Conservation (phyloP, 2,113 vertebrate genomes). For the Bujurquina vittata region DNA sequence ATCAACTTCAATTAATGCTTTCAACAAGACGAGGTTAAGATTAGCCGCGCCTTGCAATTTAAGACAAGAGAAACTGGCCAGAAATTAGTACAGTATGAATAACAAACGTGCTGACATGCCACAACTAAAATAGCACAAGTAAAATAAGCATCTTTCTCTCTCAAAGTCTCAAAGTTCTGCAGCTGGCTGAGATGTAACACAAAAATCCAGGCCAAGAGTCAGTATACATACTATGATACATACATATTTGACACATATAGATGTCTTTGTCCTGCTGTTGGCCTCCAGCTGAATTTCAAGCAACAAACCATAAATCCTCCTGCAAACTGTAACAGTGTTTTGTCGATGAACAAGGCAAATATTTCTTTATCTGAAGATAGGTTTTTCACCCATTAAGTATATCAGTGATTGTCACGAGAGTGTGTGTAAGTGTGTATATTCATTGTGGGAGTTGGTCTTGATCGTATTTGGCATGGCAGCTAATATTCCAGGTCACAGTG, state of each 20-base stretch:
- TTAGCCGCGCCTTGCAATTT: not conserved
- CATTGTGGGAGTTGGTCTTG: conserved; percentile 39
- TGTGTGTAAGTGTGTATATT: conserved; percentile 29
- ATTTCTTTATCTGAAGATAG: not conserved
- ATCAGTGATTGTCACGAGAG: not conserved
- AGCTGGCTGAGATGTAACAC: not conserved
- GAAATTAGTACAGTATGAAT: not conserved
- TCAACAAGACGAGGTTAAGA: not conserved
- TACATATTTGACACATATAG: not conserved
- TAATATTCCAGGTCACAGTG: conserved; percentile 55
- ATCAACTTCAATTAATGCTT: not conserved
- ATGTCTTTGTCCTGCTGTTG: not conserved
- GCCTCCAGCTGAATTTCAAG: not conserved
- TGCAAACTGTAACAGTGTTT: not conserved
- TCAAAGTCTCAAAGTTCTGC: not conserved
- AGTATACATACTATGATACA: not conserved
- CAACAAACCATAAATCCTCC: not conserved
- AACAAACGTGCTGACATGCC: not conserved
- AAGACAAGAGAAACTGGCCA: not conserved
- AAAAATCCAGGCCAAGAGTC: not conserved
- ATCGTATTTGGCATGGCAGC: conserved; percentile 45
- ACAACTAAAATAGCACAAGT: not conserved
- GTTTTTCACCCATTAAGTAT: not conserved
- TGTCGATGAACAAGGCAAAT: not conserved
- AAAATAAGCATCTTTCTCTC: not conserved